Percentiles rank a stretch among this genome's conserved stretches.
phyloP scores from a whole-genome alignment of 2,888 invertebrate species.

The Brachycybe producta region DNA sequence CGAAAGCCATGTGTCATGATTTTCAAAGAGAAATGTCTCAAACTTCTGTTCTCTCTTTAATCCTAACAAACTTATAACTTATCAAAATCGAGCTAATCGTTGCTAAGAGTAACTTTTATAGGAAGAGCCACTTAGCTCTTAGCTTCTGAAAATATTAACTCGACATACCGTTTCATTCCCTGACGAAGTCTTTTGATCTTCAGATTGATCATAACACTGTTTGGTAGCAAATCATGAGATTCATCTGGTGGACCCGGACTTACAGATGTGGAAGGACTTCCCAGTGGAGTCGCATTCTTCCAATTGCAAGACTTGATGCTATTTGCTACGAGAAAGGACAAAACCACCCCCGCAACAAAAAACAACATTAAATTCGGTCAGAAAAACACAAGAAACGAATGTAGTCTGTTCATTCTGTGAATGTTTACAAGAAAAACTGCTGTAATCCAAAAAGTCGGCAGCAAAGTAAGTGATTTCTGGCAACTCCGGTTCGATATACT shows the following conservation, averaged over 20 bases:
- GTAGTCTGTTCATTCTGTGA: too few relatives aligned
- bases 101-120: too few relatives aligned
- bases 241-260: conserved; percentile 5
- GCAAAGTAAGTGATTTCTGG: conserved; percentile 80
- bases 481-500: conserved; percentile 75
- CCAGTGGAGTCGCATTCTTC: conserved; percentile 13
- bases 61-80: too few relatives aligned
- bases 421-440: conserved; percentile 36
- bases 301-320: conserved; percentile 15
- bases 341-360: too few relatives aligned
- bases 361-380: too few relatives aligned
- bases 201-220: conserved; percentile 51
- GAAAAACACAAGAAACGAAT: too few relatives aligned
- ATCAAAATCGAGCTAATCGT: too few relatives aligned
- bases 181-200: conserved; percentile 76
- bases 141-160: too few relatives aligned
- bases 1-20: too few relatives aligned
- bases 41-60: too few relatives aligned
- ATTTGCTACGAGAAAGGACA: neutral
- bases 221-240: conserved; percentile 7
- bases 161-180: conserved; percentile 65
- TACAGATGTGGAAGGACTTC: neutral
- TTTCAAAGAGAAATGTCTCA: too few relatives aligned
- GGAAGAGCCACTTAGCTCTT: too few relatives aligned
- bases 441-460: conserved; percentile 66